Evolutionary conservation across 1,140 invertebrate genomes (phyloP).

Genomic region (Caenorhabditis briggsae): DNA sequence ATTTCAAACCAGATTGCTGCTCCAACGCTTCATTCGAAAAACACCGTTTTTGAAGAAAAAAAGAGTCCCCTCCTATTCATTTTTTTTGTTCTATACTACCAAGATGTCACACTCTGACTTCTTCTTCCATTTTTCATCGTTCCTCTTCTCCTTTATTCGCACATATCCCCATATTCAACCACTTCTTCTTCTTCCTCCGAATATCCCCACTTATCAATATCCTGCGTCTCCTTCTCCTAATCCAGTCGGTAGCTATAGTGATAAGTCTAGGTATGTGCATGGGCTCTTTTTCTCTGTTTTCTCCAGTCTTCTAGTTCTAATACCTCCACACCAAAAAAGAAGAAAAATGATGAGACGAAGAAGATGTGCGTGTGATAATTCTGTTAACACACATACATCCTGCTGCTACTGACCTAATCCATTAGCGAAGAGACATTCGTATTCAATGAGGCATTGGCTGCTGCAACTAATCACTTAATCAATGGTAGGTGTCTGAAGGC

Average conservation of each 20-base stretch:
- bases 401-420: conserved; percentile 44
- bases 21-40: background rate
- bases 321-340: conserved; percentile 8
- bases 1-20: background rate
- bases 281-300: background rate
- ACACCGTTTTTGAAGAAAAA: background rate
- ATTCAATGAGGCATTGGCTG: conserved; percentile 7
- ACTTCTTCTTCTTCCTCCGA: background rate
- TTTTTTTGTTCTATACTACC: background rate
- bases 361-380: conserved; percentile 45
- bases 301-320: background rate
- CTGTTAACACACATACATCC: conserved; percentile 16
- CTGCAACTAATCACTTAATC: conserved; percentile 53
- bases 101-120: background rate
- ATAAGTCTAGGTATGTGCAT: conserved; percentile 4
- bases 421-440: conserved; percentile 20
- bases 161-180: background rate
- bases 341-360: background rate
- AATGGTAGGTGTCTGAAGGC: conserved; percentile 33
- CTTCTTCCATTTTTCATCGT: conserved; percentile 1
- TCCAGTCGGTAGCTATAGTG: conserved; percentile 39
- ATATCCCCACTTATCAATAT: background rate
- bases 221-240: conserved; percentile 27
- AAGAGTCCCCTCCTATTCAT: background rate
- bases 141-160: background rate